Evolutionary conservation across 2,113 vertebrate species (phyloP), one percentile per base, ranked within the genome.

Genomic region (Pholis gunnellus): DNA sequence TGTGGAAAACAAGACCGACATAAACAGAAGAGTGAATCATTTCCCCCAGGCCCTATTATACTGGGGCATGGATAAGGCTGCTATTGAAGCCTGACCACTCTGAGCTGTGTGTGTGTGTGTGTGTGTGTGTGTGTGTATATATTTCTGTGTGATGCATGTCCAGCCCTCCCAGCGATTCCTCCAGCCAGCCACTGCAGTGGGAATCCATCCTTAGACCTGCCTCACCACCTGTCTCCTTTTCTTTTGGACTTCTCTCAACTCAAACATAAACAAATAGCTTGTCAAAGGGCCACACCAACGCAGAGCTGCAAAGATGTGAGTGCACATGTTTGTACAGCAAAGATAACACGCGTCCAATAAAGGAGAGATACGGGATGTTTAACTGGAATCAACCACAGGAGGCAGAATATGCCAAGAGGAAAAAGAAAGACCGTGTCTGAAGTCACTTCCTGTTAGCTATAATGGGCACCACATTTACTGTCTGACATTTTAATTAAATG

Each of bases 1-100:
- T 73, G 79, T 71, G 50, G 74, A 84, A 87, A 85, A 84, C 67
- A 85, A 61, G 75, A 60, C 66, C 57, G 78, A 82, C 69, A 84
- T 44, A 81, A 81, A 79, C 78, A 82, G 42, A 42, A 57, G 38
- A 86, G 84, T 68, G 63, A 81, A 78, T 85, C 38, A 68, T 87
- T 86, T 90, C 88, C 87, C 89, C 34, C 77, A 66, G 86, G 92
- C 14, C 88, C 79, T 50, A 82, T 91, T 91, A 90, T 81, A 88
- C 34, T 9, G 40, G 76, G 61, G 68, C 81, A 66, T 66, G 75
- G 79, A 87, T 82, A 52, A 59, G 72, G 72, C 78, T 61, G 79
- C 75, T 81, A 82, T 78, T 84, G 83, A 88, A 86, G 88, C 85
- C 81, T 83, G 87, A 88, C 90, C 87, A 80, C 78, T 75, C 34